Percentiles rank a stretch among this genome's conserved stretches.
Evolutionary conservation across 2,113 vertebrate species (phyloP).

Genomic region (Equus quagga): DNA sequence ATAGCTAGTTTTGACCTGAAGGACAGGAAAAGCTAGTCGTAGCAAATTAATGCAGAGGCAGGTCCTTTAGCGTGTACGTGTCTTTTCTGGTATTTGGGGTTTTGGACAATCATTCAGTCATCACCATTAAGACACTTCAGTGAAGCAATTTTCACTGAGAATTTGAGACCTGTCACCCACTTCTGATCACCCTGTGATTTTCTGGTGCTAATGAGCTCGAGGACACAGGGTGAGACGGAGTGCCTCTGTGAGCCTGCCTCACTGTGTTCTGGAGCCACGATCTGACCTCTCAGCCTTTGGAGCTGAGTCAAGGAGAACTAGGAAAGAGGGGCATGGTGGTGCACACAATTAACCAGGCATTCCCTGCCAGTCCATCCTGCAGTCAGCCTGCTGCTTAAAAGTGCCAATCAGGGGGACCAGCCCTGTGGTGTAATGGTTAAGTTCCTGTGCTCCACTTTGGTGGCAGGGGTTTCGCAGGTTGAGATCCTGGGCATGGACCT

Average conservation of each 20-base stretch:
- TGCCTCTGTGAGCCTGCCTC: not conserved
- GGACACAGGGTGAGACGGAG: not conserved
- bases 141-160: not conserved
- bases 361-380: not conserved
- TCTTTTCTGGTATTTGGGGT: not conserved
- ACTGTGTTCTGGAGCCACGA: not conserved
- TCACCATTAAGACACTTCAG: not conserved
- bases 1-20: slow-evolving; percentile 53
- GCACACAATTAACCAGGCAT: not conserved
- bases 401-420: not conserved
- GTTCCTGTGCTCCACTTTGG: too few species aligned
- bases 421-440: too few species aligned
- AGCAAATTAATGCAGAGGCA: not conserved
- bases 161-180: not conserved
- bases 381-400: not conserved
- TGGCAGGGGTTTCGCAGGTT: too few species aligned
- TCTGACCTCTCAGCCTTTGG: not conserved
- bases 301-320: not conserved
- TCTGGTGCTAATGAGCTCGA: not conserved
- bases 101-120: not conserved
- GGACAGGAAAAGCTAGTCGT: slow-evolving; percentile 47
- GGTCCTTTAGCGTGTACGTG: not conserved
- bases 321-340: not conserved
- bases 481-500: too few species aligned
- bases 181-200: not conserved